Evolutionary conservation across 2,113 vertebrate species (phyloP).

Genomic region (Ardeotis arabs): DNA sequence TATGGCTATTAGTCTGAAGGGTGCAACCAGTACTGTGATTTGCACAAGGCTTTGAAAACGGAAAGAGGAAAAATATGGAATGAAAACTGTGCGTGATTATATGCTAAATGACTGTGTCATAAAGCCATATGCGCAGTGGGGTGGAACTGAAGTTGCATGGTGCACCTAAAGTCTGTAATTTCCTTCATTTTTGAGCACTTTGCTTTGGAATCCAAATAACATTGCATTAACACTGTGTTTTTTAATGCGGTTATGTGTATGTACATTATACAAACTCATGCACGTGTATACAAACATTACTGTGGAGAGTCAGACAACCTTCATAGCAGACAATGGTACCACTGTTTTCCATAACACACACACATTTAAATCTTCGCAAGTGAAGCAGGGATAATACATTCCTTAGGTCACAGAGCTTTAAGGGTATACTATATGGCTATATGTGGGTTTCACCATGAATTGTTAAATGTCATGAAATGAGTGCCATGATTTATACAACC

Average conservation of each 20-base stretch:
- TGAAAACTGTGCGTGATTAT: background rate
- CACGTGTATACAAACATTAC: background rate
- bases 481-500: background rate
- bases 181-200: background rate
- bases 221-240: background rate
- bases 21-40: conserved; percentile 10
- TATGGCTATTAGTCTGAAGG: conserved; percentile 15
- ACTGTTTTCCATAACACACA: background rate
- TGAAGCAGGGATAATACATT: background rate
- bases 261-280: background rate
- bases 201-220: background rate
- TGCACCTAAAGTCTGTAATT: conserved; percentile 10
- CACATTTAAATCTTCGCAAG: background rate
- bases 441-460: background rate
- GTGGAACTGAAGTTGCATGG: background rate
- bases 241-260: background rate
- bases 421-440: background rate
- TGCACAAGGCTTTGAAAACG: conserved; percentile 24
- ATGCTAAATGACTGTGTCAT: background rate
- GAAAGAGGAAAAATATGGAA: background rate
- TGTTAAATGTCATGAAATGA: background rate
- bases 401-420: background rate
- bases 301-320: background rate
- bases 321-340: background rate
- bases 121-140: background rate